Evolutionary conservation across 2,113 vertebrate species (phyloP), one percentile per base, ranked within the genome.

Genomic region (Lonchura striata): DNA sequence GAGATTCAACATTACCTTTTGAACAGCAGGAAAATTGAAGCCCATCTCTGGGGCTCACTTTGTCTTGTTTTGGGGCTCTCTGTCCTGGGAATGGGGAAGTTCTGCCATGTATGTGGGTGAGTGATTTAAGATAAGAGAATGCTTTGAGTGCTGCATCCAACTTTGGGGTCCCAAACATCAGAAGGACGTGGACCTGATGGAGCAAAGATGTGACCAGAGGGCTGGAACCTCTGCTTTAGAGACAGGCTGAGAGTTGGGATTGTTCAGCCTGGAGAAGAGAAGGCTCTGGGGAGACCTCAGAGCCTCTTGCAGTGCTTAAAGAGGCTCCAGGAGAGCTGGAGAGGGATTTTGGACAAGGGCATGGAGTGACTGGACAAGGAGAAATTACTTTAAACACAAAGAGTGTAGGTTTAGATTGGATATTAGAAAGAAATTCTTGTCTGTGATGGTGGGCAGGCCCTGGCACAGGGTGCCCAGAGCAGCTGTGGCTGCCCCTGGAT

Each of bases 401-500:
- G 21, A 69, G 5, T 13, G 24, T 9, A 61, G 47, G 35, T 33
- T 90, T 56, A 56, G 54, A 31, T 54, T 33, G 13, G n/a, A 41
- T 7, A 41, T 54, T 54, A 41, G 53, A 28, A 68, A 54, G 24
- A 83, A 83, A 49, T 56, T 63, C 8, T 47, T 49, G 2, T 0
- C 21, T 76, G 8, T 41, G 41, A 61, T 39, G 9, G 1, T 35
- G 53, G 1, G 0, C 3, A 54, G 24, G 9, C 39, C 39, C n/a
- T 89, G 86, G 33, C 78, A 59, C 5, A 82, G 22, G 18, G 0
- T 72, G 6, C 18, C 33, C 44, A 59, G 0, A 41, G 13, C 9
- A 68, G 24, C 61, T 82, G 78, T 41, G 78, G 46, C 13, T 68
- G 70, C 4, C 13, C 35, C 60, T 64, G 59, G 47, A 47, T 35